Conservation (phyloP, 1,140 invertebrate species). For the Phortica variegata region DNA sequence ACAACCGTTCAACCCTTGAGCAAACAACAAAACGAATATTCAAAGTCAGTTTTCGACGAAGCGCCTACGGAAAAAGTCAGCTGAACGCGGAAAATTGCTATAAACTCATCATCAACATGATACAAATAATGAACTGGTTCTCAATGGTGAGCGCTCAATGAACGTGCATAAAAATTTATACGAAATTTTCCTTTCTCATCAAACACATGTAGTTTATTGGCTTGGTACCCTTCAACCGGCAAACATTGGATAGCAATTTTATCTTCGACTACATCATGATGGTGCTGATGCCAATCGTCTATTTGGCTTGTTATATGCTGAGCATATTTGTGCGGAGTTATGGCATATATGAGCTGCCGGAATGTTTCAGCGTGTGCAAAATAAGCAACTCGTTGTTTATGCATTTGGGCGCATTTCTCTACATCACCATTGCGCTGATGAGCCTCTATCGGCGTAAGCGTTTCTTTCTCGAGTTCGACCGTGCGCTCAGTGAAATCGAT, state of each 20-base stretch:
- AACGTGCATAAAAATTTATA: neutral
- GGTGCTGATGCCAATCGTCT: constrained; percentile 33
- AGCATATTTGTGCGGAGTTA: constrained; percentile 22
- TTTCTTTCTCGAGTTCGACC: constrained; percentile 42
- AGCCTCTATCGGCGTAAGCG: constrained; percentile 42
- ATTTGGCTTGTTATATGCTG: constrained; percentile 34
- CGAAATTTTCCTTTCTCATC: neutral
- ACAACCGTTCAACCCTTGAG: constrained; percentile 13
- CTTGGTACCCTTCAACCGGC: constrained; percentile 40
- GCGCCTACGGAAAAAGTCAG: constrained; percentile 9
- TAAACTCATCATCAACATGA: constrained; percentile 22
- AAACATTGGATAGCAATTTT: constrained; percentile 18
- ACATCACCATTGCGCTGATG: constrained; percentile 32
- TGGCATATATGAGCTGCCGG: constrained; percentile 15
- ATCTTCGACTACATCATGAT: constrained; percentile 42
- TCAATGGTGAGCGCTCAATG: constrained; percentile 37
- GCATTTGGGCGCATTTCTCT: constrained; percentile 43
- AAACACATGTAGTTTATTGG: constrained; percentile 21
- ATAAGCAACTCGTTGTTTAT: constrained; percentile 39
- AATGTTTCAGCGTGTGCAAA: constrained; percentile 40
- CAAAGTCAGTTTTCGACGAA: constrained; percentile 11
- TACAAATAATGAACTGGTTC: constrained; percentile 40
- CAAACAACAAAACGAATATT: neutral
- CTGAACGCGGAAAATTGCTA: constrained; percentile 7
- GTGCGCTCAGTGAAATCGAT: constrained; percentile 37